Conservation (phyloP, 2,113 vertebrate species). For the Todiramphus chloris region DNA sequence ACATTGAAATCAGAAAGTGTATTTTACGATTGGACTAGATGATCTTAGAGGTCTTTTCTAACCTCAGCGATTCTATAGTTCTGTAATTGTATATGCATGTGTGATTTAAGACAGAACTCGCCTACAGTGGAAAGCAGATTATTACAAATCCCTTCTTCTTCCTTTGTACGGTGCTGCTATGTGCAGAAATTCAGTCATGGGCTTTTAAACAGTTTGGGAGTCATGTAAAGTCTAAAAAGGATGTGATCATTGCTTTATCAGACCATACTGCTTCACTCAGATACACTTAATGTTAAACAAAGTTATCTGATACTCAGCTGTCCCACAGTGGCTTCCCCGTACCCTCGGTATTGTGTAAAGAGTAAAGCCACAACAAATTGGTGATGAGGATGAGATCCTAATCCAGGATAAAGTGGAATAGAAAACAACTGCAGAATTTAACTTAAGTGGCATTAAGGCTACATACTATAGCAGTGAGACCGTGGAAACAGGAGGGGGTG, state of each 20-base stretch:
- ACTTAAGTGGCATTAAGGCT: slow-evolving; percentile 23
- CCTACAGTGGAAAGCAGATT: not conserved
- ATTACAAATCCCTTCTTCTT: not conserved
- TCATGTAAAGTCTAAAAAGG: not conserved
- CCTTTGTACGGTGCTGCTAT: not conserved
- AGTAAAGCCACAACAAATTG: not conserved
- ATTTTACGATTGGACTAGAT: not conserved
- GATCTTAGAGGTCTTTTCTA: not conserved
- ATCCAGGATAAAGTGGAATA: not conserved
- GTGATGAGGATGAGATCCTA: not conserved
- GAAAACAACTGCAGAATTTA: slow-evolving; percentile 34
- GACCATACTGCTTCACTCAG: not conserved
- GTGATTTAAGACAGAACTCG: not conserved
- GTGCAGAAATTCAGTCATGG: not conserved
- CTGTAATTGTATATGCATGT: not conserved
- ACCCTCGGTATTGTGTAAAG: not conserved
- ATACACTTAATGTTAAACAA: not conserved
- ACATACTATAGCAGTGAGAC: not conserved
- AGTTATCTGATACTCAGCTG: not conserved
- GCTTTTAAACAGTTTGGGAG: not conserved
- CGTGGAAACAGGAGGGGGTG: not conserved
- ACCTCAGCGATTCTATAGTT: not conserved
- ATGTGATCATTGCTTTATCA: not conserved
- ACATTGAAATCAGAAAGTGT: not conserved
- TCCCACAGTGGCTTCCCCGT: not conserved